Evolutionary conservation across 2,888 invertebrate genomes (phyloP), one percentile per base, ranked within the genome.

Genomic region (Andrena bucephala): DNA sequence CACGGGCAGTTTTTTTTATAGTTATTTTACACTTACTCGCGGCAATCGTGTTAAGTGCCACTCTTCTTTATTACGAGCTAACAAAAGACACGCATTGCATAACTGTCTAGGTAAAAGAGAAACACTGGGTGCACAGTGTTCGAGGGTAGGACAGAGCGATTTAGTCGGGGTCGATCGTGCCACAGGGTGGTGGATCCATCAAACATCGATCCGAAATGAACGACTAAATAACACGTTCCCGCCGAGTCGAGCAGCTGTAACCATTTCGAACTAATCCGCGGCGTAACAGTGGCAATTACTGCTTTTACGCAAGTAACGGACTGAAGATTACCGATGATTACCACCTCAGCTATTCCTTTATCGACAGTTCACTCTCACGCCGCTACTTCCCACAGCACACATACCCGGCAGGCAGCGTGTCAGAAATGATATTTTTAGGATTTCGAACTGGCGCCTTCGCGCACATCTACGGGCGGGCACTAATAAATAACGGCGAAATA

Each of bases 221-320:
- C 81, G 72, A 29, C 69, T 42, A 81, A 80, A 81, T 81, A 77
- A 76, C 81, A 72, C 60, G 83, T 73, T 81, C 73, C 7, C 42
- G 10, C 33, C 16, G 27, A 70, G 8, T 16, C 59, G 63, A 65
- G 52, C 71, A 65, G 76, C 76, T 76, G 82, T 65, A 83, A 83
- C 81, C 65, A 83, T 81, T 76, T 52, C 81, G 20, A 83, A 54
- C 77, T 81, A 77, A 83, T 81, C 81, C 68, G 33, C 74, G 74
- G 70, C 59, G 77, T 81, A 83, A 82, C 78, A 78, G 82, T 83
- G 70, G 83, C 82, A 78, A 83, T 83, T 78, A 83, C 78, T 74
- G 67, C 70, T 81, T 77, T 82, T 78, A 82, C 74, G 73, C 74
- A 83, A 83, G 82, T 82, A 83, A 83, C 82, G 83, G 82, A 63